phyloP scores from a whole-genome alignment of 2,113 vertebrate species.

The Hydrolagus affinis region DNA sequence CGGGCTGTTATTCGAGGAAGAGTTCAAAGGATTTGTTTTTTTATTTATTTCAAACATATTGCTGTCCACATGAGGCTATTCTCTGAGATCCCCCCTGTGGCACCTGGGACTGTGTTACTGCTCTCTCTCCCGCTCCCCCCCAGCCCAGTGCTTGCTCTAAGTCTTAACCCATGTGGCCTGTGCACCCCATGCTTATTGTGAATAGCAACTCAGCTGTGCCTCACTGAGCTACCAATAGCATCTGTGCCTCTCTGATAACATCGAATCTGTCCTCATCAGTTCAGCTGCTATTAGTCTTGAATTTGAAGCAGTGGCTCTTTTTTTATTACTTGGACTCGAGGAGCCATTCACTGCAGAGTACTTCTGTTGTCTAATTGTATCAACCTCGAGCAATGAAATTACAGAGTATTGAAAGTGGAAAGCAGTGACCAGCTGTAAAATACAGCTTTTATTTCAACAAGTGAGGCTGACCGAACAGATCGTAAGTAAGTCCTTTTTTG shows the following conservation, averaged over 20 bases:
- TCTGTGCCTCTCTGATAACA: neutral
- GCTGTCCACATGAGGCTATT: neutral
- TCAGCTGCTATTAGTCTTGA: neutral
- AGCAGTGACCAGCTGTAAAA: neutral
- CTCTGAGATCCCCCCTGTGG: neutral
- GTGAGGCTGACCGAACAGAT: neutral
- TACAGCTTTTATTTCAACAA: neutral
- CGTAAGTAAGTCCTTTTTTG: neutral
- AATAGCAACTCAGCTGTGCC: too few species aligned
- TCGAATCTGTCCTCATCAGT: neutral
- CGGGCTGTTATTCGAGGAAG: neutral
- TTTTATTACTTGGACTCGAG: neutral
- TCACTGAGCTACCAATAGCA: neutral
- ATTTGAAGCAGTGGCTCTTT: neutral
- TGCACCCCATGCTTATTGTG: conserved; percentile 4
- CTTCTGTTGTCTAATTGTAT: neutral
- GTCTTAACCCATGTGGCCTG: neutral
- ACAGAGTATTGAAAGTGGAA: neutral
- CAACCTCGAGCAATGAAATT: neutral
- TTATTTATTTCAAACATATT: neutral
- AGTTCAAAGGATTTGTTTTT: neutral
- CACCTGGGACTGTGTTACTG: neutral
- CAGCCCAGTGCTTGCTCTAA: conserved; percentile 13
- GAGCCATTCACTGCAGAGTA: neutral
- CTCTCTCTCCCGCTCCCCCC: neutral